phyloP scores from a whole-genome alignment of 2,113 vertebrate species.

The Rhodinocichla rosea region DNA sequence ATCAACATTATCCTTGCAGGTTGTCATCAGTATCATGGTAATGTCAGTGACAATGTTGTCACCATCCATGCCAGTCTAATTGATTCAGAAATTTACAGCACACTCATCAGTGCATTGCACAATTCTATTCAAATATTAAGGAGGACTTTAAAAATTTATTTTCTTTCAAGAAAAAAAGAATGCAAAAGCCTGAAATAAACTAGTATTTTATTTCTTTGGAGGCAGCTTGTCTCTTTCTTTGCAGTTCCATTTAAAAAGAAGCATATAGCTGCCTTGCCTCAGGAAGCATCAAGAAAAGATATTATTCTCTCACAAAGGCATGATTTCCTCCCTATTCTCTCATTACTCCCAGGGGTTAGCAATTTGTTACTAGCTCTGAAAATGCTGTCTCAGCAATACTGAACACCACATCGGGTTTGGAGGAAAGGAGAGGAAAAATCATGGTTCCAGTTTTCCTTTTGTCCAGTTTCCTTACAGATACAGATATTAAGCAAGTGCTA shows the following conservation, averaged over 20 bases:
- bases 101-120: neutral
- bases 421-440: neutral
- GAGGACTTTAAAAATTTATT: neutral
- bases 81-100: neutral
- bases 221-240: neutral
- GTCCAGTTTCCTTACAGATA: neutral
- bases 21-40: neutral
- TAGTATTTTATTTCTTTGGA: neutral
- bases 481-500: neutral
- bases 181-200: neutral
- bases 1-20: neutral
- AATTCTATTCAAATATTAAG: neutral
- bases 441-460: neutral
- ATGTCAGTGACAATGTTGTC: neutral
- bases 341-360: neutral
- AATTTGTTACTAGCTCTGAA: conserved; percentile 8
- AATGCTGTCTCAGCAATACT: conserved; percentile 1
- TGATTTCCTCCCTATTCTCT: neutral
- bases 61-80: neutral
- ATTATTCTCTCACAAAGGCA: neutral
- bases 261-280: neutral
- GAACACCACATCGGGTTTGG: neutral
- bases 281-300: neutral
- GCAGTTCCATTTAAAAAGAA: neutral
- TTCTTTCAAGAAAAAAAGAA: neutral